phyloP scores from a whole-genome alignment of 64 coral and sea anemone species.

The Orbicella faveolata region DNA sequence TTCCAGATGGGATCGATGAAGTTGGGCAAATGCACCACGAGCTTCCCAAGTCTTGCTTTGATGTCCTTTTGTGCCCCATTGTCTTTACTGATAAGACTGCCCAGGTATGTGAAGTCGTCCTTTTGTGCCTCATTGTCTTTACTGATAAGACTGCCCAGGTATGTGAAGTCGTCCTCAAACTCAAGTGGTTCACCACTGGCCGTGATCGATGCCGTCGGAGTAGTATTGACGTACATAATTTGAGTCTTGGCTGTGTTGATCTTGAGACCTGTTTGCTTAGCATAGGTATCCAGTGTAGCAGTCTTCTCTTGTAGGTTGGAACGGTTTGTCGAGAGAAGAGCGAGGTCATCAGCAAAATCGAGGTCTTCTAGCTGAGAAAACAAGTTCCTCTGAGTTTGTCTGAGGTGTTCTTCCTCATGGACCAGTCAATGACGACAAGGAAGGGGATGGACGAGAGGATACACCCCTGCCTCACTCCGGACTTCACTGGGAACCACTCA shows the following conservation, averaged over 20 bases:
- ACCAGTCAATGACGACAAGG: slow-evolving; percentile 11
- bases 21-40: slow-evolving; percentile 10
- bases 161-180: background rate
- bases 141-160: too few species aligned
- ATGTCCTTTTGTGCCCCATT: too few species aligned
- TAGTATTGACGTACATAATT: too few species aligned
- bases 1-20: slow-evolving; percentile 36
- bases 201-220: too few species aligned
- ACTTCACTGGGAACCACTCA: too few species aligned
- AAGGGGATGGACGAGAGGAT: background rate
- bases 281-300: too few species aligned
- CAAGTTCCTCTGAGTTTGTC: background rate
- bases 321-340: background rate
- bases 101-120: too few species aligned
- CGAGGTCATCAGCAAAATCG: slow-evolving; percentile 57
- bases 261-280: too few species aligned
- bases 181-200: background rate
- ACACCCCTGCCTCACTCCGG: too few species aligned
- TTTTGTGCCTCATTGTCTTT: too few species aligned
- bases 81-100: too few species aligned
- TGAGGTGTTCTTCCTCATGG: slow-evolving; percentile 33
- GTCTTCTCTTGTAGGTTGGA: slow-evolving; percentile 29
- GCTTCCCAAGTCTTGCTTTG: background rate
- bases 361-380: slow-evolving; percentile 58
- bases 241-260: too few species aligned